Conservation (phyloP, 2,888 invertebrate genomes). For the Chloromyia formosa region DNA sequence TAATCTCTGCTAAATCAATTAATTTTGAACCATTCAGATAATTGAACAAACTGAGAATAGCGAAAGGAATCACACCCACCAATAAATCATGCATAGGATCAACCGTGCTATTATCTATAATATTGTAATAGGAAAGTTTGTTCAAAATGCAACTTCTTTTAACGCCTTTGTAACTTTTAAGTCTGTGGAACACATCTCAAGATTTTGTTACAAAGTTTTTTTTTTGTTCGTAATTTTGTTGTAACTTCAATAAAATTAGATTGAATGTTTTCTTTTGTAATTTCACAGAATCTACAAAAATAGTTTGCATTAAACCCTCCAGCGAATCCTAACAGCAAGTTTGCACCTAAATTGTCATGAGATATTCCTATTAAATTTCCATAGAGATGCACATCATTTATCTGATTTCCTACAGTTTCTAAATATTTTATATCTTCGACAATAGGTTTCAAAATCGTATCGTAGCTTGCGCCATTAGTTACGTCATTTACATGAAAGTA, state of each 20-base stretch:
- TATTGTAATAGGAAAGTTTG: slow-evolving; percentile 35
- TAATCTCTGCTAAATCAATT: no score
- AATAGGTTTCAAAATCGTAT: slow-evolving; percentile 40
- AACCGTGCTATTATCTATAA: slow-evolving; percentile 40
- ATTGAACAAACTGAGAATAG: slow-evolving; percentile 39
- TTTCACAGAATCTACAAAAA: slow-evolving; percentile 22
- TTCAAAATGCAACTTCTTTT: slow-evolving; percentile 33
- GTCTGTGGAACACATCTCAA: no score
- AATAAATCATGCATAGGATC: slow-evolving; percentile 47
- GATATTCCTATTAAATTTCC: slow-evolving; percentile 27
- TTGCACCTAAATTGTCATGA: no score
- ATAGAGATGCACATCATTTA: background rate
- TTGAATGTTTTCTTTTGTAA: slow-evolving; percentile 45
- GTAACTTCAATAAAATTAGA: slow-evolving; percentile 33
- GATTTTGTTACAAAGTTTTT: background rate
- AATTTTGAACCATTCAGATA: no score
- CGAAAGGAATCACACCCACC: slow-evolving; percentile 44
- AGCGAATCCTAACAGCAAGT: slow-evolving; percentile 42
- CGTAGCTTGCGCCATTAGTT: slow-evolving; percentile 7
- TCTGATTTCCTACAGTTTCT: slow-evolving; percentile 33
- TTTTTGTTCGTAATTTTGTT: slow-evolving; percentile 5
- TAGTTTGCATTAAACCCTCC: slow-evolving; percentile 40
- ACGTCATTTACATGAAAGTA: slow-evolving; percentile 46
- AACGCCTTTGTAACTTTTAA: slow-evolving; percentile 13
- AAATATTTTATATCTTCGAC: slow-evolving; percentile 42